Percentiles rank a stretch among this genome's conserved stretches.
Conservation (phyloP, 2,888 invertebrate genomes). For the Geotrupes spiniger region DNA sequence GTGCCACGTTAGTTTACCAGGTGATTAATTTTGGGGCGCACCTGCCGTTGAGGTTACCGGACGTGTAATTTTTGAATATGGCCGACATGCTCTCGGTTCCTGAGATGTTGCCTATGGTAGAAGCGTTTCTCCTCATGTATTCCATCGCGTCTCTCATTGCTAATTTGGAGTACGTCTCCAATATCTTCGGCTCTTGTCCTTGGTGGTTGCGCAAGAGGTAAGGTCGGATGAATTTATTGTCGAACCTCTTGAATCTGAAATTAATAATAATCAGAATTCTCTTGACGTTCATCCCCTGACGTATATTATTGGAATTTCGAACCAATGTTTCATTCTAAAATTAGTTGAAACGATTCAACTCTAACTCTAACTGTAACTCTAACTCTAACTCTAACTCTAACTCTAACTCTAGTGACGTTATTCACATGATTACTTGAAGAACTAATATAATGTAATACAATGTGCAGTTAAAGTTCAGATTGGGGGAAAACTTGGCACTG, state of each 20-base stretch:
- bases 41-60: conserved; percentile 82
- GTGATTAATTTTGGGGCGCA: conserved; percentile 58
- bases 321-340: too few species aligned
- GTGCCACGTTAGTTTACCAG: conserved; percentile 56
- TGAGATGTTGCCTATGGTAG: conserved; percentile 82
- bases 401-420: too few species aligned
- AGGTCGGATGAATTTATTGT: conserved; percentile 90
- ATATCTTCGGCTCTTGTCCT: conserved; percentile 88
- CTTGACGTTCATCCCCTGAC: too few species aligned
- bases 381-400: too few species aligned
- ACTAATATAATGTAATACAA: too few species aligned
- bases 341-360: too few species aligned
- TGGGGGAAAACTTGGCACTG: too few species aligned
- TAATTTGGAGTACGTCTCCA: conserved; percentile 90
- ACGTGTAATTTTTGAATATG: conserved; percentile 85
- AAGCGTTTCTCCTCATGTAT: conserved; percentile 83
- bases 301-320: too few species aligned
- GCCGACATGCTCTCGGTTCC: conserved; percentile 90
- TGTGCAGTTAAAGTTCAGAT: too few species aligned
- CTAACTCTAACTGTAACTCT: too few species aligned
- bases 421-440: too few species aligned
- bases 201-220: conserved; percentile 80
- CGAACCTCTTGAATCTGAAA: conserved; percentile 83
- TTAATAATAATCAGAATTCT: too few species aligned
- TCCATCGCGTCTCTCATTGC: conserved; percentile 94